These are phyloP conservation scores for Dallia pectoralis DNA, from an alignment of 2,797 vertebrate genomes.

Conservation along the genomic window DNA sequence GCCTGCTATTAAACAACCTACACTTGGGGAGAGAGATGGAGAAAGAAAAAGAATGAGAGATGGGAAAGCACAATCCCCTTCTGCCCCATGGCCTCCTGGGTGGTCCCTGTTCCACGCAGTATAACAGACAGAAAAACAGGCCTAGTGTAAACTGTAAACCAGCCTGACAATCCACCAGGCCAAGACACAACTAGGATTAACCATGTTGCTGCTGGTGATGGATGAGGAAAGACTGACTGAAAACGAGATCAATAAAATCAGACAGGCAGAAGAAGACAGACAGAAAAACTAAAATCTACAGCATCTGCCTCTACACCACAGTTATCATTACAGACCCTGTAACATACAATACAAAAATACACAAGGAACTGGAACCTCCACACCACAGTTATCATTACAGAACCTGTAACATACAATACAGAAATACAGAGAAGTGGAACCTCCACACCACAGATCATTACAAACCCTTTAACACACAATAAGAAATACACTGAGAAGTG, in stretches of 20 bases:
- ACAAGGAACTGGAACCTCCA: no score
- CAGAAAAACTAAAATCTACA: no score
- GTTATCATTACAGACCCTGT: no score
- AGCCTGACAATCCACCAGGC: constrained; percentile 78
- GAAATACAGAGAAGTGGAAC: neutral
- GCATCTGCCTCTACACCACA: no score
- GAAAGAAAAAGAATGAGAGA: constrained; percentile 19
- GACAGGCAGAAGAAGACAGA: neutral
- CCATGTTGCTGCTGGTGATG: constrained; percentile 66
- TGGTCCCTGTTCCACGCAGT: constrained; percentile 87
- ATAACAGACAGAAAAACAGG: constrained; percentile 91
- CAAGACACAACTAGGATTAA: constrained; percentile 70
- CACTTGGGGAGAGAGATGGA: constrained; percentile 35
- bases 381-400: neutral
- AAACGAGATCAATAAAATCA: constrained; percentile 18
- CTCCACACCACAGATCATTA: no score
- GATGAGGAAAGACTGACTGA: constrained; percentile 48
- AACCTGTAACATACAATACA: constrained; percentile 4
- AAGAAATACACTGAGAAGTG: no score
- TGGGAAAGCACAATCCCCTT: neutral
- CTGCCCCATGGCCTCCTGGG: constrained; percentile 71
- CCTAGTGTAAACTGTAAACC: constrained; percentile 95
- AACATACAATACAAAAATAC: no score
- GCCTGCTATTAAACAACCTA: constrained; percentile 74
- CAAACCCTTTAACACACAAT: no score